Percentiles rank a stretch among this genome's conserved stretches.
Evolutionary conservation across 1,140 invertebrate genomes (phyloP).

Genomic region (Ylistrum balloti): DNA sequence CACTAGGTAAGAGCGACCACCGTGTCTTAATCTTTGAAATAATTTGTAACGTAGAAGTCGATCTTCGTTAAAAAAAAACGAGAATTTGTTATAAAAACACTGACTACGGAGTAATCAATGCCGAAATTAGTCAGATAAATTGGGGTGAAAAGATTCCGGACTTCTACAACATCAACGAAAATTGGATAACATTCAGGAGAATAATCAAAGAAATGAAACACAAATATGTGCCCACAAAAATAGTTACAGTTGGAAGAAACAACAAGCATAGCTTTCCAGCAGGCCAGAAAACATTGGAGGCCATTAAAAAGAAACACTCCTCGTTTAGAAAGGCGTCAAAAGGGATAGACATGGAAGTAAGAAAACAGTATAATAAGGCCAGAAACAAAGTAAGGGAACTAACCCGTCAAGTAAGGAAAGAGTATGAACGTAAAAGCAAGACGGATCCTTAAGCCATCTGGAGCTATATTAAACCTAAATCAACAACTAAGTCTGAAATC

Average conservation of each 20-base stretch:
- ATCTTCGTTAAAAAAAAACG: too few species aligned
- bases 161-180: background rate
- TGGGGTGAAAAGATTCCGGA: too few species aligned
- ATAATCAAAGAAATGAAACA: background rate
- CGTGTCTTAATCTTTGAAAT: too few species aligned
- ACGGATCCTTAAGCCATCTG: conserved; percentile 41
- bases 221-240: background rate
- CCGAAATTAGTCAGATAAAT: too few species aligned
- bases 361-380: background rate
- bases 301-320: background rate
- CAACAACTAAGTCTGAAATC: background rate
- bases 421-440: background rate
- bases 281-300: background rate
- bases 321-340: background rate
- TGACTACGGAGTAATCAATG: too few species aligned
- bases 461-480: conserved; percentile 47
- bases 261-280: conserved; percentile 1
- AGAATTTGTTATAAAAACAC: too few species aligned
- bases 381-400: conserved; percentile 19
- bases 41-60: too few species aligned
- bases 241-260: background rate
- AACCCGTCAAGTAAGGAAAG: conserved; percentile 38
- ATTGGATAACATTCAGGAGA: background rate
- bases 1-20: too few species aligned
- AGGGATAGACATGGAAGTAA: conserved; percentile 11